phyloP scores from a whole-genome alignment of 1,140 invertebrate genomes.

The Eriosoma lanigerum region DNA sequence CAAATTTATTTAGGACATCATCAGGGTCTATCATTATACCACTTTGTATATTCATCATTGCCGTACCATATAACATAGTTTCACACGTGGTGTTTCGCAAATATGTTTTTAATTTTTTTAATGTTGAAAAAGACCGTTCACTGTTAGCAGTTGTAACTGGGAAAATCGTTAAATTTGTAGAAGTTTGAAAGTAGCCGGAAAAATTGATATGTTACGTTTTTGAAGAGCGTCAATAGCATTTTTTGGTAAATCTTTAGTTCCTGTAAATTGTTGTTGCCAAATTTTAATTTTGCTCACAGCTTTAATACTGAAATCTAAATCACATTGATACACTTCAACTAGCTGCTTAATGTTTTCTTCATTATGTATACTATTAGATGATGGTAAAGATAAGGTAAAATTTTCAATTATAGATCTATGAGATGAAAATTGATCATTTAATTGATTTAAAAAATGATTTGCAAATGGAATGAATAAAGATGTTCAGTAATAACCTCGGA shows the following conservation, averaged over 20 bases:
- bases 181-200: not conserved
- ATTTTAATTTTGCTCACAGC: not conserved
- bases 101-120: slow-evolving; percentile 46
- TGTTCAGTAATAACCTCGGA: not conserved
- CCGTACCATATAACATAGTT: slow-evolving; percentile 52
- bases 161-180: not conserved
- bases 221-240: slow-evolving; percentile 1
- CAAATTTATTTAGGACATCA: no score
- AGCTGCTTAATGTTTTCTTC: not conserved
- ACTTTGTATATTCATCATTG: no score
- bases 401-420: slow-evolving; percentile 19
- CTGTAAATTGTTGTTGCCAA: slow-evolving; percentile 1
- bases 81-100: slow-evolving; percentile 52
- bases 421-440: slow-evolving; percentile 21
- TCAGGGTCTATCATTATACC: no score
- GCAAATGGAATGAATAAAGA: slow-evolving; percentile 26
- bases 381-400: not conserved
- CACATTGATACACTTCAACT: slow-evolving; percentile 14
- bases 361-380: not conserved
- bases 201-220: slow-evolving; percentile 11
- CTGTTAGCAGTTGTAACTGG: slow-evolving; percentile 21
- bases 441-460: slow-evolving; percentile 4
- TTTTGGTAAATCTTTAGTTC: slow-evolving; percentile 11
- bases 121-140: slow-evolving; percentile 34
- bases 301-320: not conserved